These are phyloP conservation scores for Drosophila sturtevanti DNA, from an alignment of 1,140 invertebrate species.

Conservation along the genomic window DNA sequence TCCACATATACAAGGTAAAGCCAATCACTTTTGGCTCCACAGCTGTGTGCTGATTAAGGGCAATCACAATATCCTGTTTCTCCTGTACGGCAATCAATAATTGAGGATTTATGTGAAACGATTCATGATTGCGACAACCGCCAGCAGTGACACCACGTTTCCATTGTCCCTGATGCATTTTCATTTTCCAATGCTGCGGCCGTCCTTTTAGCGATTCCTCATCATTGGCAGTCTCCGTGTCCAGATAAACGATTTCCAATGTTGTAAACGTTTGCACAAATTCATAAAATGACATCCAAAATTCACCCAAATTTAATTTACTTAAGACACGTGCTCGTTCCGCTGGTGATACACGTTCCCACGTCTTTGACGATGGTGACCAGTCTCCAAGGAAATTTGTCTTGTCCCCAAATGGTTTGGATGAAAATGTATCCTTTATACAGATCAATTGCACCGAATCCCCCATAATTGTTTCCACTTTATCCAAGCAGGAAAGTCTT, in stretches of 20 bases:
- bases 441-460: slow-evolving; percentile 89
- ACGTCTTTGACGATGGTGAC: slow-evolving; percentile 88
- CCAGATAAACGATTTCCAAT: slow-evolving; percentile 93
- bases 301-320: slow-evolving; percentile 90
- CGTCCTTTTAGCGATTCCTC: slow-evolving; percentile 92
- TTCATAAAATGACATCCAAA: slow-evolving; percentile 94
- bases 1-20: slow-evolving; percentile 93
- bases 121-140: slow-evolving; percentile 94
- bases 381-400: slow-evolving; percentile 89
- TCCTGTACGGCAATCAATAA: slow-evolving; percentile 91
- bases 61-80: slow-evolving; percentile 93
- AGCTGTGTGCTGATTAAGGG: slow-evolving; percentile 94
- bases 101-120: slow-evolving; percentile 97
- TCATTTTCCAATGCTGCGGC: slow-evolving; percentile 91
- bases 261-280: slow-evolving; percentile 93
- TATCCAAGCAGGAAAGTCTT: slow-evolving; percentile 90
- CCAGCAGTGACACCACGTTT: slow-evolving; percentile 94
- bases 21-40: slow-evolving; percentile 97
- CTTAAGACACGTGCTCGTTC: slow-evolving; percentile 89
- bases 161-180: slow-evolving; percentile 93
- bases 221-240: slow-evolving; percentile 92
- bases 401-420: slow-evolving; percentile 84
- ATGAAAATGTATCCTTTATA: slow-evolving; percentile 87
- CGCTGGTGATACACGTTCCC: slow-evolving; percentile 88
- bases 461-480: slow-evolving; percentile 89